These are phyloP conservation scores for Tanypteryx hageni DNA, from an alignment of 2,888 invertebrate genomes.

Conservation along the genomic window DNA sequence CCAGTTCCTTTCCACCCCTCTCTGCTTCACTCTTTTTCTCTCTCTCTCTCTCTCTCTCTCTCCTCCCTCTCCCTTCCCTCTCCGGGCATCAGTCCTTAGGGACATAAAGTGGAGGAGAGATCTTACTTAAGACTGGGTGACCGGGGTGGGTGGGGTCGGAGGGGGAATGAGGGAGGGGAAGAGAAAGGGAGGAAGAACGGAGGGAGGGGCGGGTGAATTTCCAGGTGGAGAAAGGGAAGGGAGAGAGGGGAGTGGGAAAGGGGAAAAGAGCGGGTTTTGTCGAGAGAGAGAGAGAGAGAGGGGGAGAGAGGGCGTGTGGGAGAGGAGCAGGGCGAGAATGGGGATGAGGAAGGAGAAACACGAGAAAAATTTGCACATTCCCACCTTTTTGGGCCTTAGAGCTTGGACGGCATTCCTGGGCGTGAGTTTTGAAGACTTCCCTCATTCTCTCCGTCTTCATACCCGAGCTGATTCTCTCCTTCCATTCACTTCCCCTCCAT, in stretches of 20 bases:
- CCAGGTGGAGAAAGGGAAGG: not conserved
- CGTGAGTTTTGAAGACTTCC: slow-evolving; percentile 15
- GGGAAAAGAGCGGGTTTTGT: not conserved
- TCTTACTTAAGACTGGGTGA: slow-evolving; percentile 35
- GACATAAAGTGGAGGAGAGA: slow-evolving; percentile 32
- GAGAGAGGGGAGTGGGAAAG: not conserved
- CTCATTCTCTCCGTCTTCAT: slow-evolving; percentile 21
- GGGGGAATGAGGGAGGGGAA: not conserved
- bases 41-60: not conserved
- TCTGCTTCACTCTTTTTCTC: no score
- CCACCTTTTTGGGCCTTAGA: slow-evolving; percentile 28
- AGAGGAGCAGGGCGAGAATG: not conserved
- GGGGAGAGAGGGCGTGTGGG: not conserved
- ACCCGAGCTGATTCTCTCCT: not conserved
- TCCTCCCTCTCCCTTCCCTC: not conserved
- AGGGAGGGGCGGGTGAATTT: not conserved
- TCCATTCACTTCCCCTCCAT: no score
- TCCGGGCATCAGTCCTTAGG: not conserved
- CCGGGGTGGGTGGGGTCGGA: not conserved
- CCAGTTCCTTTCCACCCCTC: not conserved
- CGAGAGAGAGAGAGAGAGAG: not conserved
- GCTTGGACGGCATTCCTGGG: slow-evolving; percentile 27
- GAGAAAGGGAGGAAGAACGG: not conserved
- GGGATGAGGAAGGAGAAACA: not conserved
- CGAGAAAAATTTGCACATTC: slow-evolving; percentile 36